These are phyloP conservation scores for Leptinotarsa defecta DNA, from an alignment of 1,140 invertebrate species.

Conservation along the genomic window DNA sequence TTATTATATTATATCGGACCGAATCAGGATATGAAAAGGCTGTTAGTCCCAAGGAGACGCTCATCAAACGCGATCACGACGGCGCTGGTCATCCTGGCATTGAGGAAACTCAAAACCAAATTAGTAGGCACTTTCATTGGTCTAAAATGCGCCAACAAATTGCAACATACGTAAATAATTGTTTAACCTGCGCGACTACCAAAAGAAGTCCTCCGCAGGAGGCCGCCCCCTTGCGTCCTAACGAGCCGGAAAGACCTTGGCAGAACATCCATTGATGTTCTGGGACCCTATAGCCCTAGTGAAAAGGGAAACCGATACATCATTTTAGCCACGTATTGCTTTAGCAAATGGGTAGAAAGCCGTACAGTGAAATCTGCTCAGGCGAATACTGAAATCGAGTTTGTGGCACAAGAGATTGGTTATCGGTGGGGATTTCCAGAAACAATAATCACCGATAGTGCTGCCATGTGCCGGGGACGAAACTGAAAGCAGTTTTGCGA, in stretches of 20 bases:
- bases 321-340: not conserved
- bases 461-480: too few relatives aligned
- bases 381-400: too few relatives aligned
- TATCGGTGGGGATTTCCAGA: too few relatives aligned
- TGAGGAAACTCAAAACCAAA: not conserved
- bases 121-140: not conserved
- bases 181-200: not conserved
- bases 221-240: not conserved
- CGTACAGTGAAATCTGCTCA: too few relatives aligned
- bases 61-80: not conserved
- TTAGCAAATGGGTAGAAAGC: not conserved
- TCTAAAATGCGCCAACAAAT: not conserved
- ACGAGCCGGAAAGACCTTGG: not conserved
- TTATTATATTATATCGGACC: too few relatives aligned
- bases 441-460: too few relatives aligned
- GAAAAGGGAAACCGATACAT: not conserved
- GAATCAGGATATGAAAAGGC: not conserved
- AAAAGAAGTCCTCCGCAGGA: not conserved
- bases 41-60: not conserved
- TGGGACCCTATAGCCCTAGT: not conserved
- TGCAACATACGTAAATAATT: not conserved
- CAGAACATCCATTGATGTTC: not conserved
- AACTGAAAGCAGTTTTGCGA: too few relatives aligned
- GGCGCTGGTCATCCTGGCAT: not conserved
- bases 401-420: too few relatives aligned